Base-by-base conservation (phyloP, 2,888 invertebrate species). In the Chesias legatella region DNA sequence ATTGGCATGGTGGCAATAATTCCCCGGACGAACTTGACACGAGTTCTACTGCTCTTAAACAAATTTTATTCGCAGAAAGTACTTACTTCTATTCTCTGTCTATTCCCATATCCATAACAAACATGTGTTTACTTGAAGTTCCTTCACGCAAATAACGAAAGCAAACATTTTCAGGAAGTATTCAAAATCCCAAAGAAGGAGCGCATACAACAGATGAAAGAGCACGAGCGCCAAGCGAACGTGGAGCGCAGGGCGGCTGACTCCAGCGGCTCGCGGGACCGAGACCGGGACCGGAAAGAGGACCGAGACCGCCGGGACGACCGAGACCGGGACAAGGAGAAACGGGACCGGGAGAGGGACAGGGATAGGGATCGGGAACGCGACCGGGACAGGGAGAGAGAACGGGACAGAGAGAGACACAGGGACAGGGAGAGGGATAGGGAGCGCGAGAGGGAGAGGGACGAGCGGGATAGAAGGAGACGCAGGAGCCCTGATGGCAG, bases 161-260 rank as follows among this genome's bases (percentile, higher is more conserved):
- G n/a, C n/a, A n/a, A n/a, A n/a, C n/a, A n/a, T 22, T 69, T 66
- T 1, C 58, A 88, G 88, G 88, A 91, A 68, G 88, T 90, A 11
- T 98, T 97, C 75, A 93, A 95, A 71, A 98, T 98, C 66, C 98
- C 98, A 1, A 97, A 97, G 79, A 96, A 96, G 58, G 96, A 98
- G 70, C 90, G 96, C 40, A 94, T 97, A 47, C 97, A 98, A 67
- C 96, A 97, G 76, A 95, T 98, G 94, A 97, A 97, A 69, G 96
- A 96, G 68, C 97, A 97, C 68, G 98, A 98, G 81, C 89, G 95
- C 23, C 96, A 97, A 88, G 97, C 96, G 5, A 95, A 95, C 84
- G 90, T 88, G 0, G 88, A 85, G 33, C 61, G 85, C 1, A 70
- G 86, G 11, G 86, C 85, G 8, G 88, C 86, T 0, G 88, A 85